Percentiles rank a stretch among this genome's conserved stretches.
Evolutionary conservation across 2,888 invertebrate species (phyloP).

Genomic region (Cryptocheilus praepositus): DNA sequence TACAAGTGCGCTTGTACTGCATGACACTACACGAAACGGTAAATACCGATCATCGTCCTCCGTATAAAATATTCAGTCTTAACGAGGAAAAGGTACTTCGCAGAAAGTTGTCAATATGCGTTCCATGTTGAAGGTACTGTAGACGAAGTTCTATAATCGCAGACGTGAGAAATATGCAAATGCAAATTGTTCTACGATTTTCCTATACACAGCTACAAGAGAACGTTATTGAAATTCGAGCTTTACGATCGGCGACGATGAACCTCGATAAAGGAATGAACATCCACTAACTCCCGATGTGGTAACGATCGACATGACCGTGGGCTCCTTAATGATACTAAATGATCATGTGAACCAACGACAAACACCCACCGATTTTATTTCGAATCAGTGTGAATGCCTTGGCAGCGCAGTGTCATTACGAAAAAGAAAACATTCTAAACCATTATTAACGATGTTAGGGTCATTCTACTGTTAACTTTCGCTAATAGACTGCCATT

Average conservation of each 20-base stretch:
- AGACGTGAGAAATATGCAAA: not conserved
- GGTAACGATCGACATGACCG: too few relatives aligned
- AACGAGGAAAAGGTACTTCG: slow-evolving; percentile 10
- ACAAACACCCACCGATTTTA: slow-evolving; percentile 1
- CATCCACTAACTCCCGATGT: not conserved
- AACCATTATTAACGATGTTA: too few relatives aligned
- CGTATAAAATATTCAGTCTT: too few relatives aligned
- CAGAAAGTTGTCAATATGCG: not conserved
- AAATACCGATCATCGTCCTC: too few relatives aligned
- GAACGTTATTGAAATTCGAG: slow-evolving; percentile 39
- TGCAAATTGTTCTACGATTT: slow-evolving; percentile 32
- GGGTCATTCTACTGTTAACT: too few relatives aligned
- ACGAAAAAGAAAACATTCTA: not conserved
- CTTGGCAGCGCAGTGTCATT: not conserved
- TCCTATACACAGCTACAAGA: slow-evolving; percentile 11
- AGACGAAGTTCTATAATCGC: too few relatives aligned
- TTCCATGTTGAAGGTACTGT: too few relatives aligned
- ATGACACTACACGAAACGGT: too few relatives aligned
- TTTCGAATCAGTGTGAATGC: not conserved
- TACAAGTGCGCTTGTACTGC: too few relatives aligned
- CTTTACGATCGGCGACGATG: slow-evolving; percentile 26
- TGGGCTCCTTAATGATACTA: not conserved
- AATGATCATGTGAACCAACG: not conserved
- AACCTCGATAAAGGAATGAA: slow-evolving; percentile 22
- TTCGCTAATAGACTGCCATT: too few relatives aligned